Evolutionary conservation across 92 coral and sea anemone genomes (phyloP), one percentile per base, ranked within the genome.

Genomic region (Phymanthus crucifer): DNA sequence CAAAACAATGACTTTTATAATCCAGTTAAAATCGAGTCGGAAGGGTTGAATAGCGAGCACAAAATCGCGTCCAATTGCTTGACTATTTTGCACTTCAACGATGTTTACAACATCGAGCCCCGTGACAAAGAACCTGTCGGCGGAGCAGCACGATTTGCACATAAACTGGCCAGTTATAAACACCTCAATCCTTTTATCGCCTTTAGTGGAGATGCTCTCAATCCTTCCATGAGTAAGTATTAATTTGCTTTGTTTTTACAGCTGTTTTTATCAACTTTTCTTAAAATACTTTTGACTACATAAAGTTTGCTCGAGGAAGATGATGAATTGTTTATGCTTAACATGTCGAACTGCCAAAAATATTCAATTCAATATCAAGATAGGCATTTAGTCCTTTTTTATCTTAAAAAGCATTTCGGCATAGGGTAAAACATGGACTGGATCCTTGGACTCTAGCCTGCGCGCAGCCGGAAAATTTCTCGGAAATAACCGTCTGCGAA

Each of bases 81-180:
- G 86, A 92, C 92, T 17, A 95, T 95, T 71, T 65, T 95, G 71
- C 99, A 95, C 75, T 95, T 95, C 86, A 95, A 95, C 77, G 99
- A 95, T 89, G 99, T 95, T 57, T 95, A 95, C 85, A 95, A 95
- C 77, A 95, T 95, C 67, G 98, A 95, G 76, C 92, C 99, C 10
- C 89, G 99, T 61, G 98, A 95, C 64, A 89, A 84, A 47, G 99
- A 95, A 56, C 99, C 99, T 12, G 94, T 95, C 35, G 99, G 99
- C 12, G 99, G 99, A n/a, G 98, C 96, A 13, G 98, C 99, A 12
- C 89, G 99, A 83, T 95, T 95, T 78, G 94, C 99, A 40, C 87
- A 92, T 4, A 93, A 95, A 81, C 73, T 95, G 50, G 92, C 97
- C 40, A 91, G 98, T 65, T 89, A 86, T n/a, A 89, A 72, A 61